Evolutionary conservation across 2,888 invertebrate genomes (phyloP).

Genomic region (Cryptocephalus moraei): DNA sequence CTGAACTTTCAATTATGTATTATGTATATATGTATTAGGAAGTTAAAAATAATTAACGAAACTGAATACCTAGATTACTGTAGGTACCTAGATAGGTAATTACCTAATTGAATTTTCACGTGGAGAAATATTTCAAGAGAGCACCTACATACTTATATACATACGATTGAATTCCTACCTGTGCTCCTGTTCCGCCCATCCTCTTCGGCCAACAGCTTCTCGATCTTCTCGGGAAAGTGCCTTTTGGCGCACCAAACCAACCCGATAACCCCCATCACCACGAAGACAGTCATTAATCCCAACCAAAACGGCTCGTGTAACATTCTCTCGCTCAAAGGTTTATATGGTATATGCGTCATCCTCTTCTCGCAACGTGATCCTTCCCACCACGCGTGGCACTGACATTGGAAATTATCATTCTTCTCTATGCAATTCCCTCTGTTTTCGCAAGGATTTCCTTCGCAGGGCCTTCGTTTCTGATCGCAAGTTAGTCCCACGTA

Average conservation of each 20-base stretch:
- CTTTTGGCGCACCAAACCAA: constrained; percentile 76
- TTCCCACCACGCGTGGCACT: constrained; percentile 58
- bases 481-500: constrained; percentile 60
- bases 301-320: constrained; percentile 84
- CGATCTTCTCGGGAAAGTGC: constrained; percentile 78
- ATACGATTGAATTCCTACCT: constrained; percentile 21
- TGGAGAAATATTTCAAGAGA: too few relatives aligned
- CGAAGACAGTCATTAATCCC: constrained; percentile 74
- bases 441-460: constrained; percentile 62
- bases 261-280: constrained; percentile 68
- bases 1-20: too few relatives aligned
- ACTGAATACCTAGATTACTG: too few relatives aligned
- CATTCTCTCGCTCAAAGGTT: constrained; percentile 69
- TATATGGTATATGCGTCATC: constrained; percentile 59
- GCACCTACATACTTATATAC: too few relatives aligned
- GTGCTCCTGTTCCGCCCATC: constrained; percentile 55
- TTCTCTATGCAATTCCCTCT: constrained; percentile 63
- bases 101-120: too few relatives aligned
- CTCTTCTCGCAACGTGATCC: constrained; percentile 55
- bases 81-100: too few relatives aligned
- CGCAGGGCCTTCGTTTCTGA: constrained; percentile 59
- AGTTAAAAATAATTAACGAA: too few relatives aligned
- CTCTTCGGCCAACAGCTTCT: constrained; percentile 72
- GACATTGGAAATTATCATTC: constrained; percentile 56
- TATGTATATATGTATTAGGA: too few relatives aligned